Base-by-base conservation (phyloP, 2,113 vertebrate genomes). In the Edolisoma coerulescens region DNA sequence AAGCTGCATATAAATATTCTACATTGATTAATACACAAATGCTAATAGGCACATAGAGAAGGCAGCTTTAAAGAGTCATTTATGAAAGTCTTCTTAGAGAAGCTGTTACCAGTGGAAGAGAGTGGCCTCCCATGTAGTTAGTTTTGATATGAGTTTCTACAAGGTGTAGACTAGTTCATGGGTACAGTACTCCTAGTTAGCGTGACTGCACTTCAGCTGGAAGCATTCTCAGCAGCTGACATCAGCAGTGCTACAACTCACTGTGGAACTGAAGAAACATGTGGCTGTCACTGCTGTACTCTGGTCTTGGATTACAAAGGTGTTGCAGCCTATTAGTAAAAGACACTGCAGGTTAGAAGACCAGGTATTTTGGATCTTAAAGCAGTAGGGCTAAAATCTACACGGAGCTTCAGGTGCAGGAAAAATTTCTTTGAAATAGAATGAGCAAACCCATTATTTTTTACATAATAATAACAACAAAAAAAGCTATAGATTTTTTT, bases 1-100 rank as follows among this genome's bases (percentile, higher is more conserved):
- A 94, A 90, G 60, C 67, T 81, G 37, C 73, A 59, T 78, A 68
- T 93, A 96, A 96, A 90, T 90, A 93, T 54, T 80, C 32, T 57
- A 22, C 15, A 2, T 74, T 78, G 39, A 73, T 88, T 64, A 81
- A 82, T 70, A 93, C 73, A 81, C 33, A 89, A 83, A 90, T 71
- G 74, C 50, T 73, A 73, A 44, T 68, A 95, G 64, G 82, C 15
- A 5, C 11, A 39, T 12, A 70, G 33, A 71, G 56, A 69, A 94
- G 56, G 67, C 0, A 0, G 27, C 63, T 89, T 69, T 89, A 89
- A 95, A 94, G 79, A 90, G 17, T 54, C 41, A 85, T 82, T 89
- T 67, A 70, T 64, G 73, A 85, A 96, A 84, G 47, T 42, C 18
- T 89, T 91, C 61, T 74, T 50, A 77, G 73, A 84, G 74, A 87